phyloP scores from a whole-genome alignment of 2,113 vertebrate species.

The Scomber scombrus region DNA sequence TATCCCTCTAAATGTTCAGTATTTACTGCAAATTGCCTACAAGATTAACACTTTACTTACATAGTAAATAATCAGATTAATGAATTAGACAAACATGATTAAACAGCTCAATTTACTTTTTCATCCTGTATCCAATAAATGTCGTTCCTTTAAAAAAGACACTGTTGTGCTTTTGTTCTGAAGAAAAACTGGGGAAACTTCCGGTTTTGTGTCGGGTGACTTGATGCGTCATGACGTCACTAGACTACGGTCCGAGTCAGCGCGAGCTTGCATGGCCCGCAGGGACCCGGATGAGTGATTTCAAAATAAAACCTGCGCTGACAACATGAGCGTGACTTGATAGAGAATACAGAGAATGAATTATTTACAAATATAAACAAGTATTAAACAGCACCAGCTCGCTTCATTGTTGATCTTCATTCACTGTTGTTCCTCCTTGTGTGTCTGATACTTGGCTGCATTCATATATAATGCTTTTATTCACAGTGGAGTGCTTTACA shows the following conservation, averaged over 20 bases:
- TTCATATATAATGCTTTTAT: too few relatives aligned
- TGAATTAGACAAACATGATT: too few relatives aligned
- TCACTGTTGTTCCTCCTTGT: too few relatives aligned
- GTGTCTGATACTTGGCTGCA: too few relatives aligned
- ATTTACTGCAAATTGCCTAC: too few relatives aligned
- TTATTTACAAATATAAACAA: too few relatives aligned
- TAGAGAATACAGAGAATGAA: background rate
- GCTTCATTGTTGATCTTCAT: too few relatives aligned
- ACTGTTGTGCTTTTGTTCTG: constrained; percentile 30
- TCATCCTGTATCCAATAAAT: background rate
- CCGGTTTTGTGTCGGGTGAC: background rate
- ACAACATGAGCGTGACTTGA: background rate
- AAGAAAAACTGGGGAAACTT: background rate
- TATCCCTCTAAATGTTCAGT: too few relatives aligned
- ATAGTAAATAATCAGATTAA: too few relatives aligned
- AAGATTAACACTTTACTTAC: too few relatives aligned
- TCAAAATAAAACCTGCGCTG: constrained; percentile 63
- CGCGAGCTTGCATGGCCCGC: constrained; percentile 47
- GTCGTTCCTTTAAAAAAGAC: background rate
- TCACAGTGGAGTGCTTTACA: too few relatives aligned
- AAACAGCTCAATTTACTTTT: too few relatives aligned
- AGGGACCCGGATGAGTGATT: constrained; percentile 67
- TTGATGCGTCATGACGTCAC: constrained; percentile 56
- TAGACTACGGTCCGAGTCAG: constrained; percentile 57
- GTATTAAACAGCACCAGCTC: background rate